Percentiles rank a stretch among this genome's conserved stretches.
Evolutionary conservation across 2,888 invertebrate species (phyloP).

Genomic region (Psylliodes chrysocephalus): DNA sequence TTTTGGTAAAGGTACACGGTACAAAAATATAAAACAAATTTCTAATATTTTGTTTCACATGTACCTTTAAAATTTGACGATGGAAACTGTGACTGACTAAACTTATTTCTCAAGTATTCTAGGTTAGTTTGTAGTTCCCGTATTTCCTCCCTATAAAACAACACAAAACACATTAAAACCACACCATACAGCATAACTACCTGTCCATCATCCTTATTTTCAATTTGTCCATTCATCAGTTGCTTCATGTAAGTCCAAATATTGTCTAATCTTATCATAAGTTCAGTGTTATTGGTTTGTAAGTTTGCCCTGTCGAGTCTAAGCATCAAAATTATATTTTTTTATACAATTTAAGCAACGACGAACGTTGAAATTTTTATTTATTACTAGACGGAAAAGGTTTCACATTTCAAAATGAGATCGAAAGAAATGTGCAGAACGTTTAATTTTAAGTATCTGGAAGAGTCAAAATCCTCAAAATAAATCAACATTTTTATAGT

Average conservation of each 20-base stretch:
- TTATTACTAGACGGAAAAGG: too few species aligned
- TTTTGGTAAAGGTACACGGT: not conserved
- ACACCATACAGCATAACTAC: constrained; percentile 35
- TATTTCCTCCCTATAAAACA: constrained; percentile 77
- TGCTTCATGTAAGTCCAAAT: constrained; percentile 73
- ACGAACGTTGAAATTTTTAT: too few species aligned
- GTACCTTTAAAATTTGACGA: constrained; percentile 56
- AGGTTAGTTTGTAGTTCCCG: constrained; percentile 83
- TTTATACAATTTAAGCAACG: too few species aligned
- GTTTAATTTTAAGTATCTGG: too few species aligned
- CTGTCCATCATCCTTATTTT: constrained; percentile 47
- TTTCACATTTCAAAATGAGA: too few species aligned
- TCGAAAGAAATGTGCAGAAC: too few species aligned
- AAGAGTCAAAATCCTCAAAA: too few species aligned
- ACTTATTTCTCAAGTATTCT: constrained; percentile 70
- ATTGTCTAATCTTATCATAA: constrained; percentile 71
- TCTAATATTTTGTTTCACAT: constrained; percentile 6
- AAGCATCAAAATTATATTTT: not conserved
- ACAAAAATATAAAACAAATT: constrained; percentile 6
- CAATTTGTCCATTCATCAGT: constrained; percentile 43
- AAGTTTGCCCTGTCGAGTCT: constrained; percentile 72
- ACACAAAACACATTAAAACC: constrained; percentile 56
- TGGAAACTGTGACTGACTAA: constrained; percentile 57
- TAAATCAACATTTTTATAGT: too few species aligned
- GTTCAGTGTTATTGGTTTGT: constrained; percentile 71